Evolutionary conservation across 2,797 vertebrate species (phyloP).

Genomic region (Thunnus albacares): DNA sequence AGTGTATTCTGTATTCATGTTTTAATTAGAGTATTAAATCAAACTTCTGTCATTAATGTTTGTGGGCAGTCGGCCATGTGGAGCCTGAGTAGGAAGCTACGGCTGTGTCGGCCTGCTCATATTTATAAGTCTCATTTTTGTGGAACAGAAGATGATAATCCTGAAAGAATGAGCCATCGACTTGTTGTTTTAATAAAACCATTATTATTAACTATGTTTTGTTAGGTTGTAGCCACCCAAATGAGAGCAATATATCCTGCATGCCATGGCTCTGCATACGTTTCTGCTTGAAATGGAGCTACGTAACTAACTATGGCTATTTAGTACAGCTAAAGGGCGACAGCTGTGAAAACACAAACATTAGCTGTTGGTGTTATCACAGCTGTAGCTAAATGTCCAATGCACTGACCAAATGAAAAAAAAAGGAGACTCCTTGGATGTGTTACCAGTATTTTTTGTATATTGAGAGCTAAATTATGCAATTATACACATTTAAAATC

Average conservation of each 20-base stretch:
- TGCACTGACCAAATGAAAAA: background rate
- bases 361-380: constrained; percentile 46
- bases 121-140: background rate
- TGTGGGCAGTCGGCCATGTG: background rate
- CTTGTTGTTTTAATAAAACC: background rate
- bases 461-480: background rate
- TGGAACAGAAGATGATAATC: background rate
- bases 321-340: constrained; percentile 26
- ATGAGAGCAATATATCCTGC: background rate
- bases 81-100: background rate
- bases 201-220: constrained; percentile 16
- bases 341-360: constrained; percentile 67
- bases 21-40: background rate
- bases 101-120: background rate
- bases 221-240: background rate
- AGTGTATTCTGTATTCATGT: background rate
- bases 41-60: background rate
- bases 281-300: constrained; percentile 15
- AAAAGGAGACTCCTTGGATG: constrained; percentile 3
- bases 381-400: constrained; percentile 50
- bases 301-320: constrained; percentile 13
- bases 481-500: background rate
- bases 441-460: background rate
- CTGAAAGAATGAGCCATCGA: background rate
- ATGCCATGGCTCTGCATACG: background rate